Base-by-base conservation (phyloP, 2,888 invertebrate species). In the Boloria euphrosyne region DNA sequence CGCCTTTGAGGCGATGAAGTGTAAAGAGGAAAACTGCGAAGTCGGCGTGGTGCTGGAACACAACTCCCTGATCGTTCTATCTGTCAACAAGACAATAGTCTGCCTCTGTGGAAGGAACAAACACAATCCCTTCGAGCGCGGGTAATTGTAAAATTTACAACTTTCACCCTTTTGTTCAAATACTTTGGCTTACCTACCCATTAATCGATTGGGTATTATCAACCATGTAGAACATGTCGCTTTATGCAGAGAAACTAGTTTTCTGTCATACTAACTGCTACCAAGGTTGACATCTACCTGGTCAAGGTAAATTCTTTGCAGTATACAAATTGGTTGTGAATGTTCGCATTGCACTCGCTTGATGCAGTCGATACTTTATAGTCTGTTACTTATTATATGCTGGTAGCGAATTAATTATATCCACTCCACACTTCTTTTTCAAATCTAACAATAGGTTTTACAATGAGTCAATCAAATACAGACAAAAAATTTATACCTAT, bases 1-100 rank as follows among this genome's bases (percentile, higher is more conserved):
- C 90, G 91, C 90, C 89, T 85, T 84, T 71, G 89, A 89, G 88
- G 91, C 92, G 92, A 93, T 93, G 93, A 92, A 92, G 92, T 93
- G 93, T 86, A 92, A 92, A 87, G 92, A 90, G 89, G 92, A 90
- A 85, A 92, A 92, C 82, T 93, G 92, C 80, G 93, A 93, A 83
- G 92, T 93, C 72, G 93, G 92, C 80, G 91, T 92, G 83, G 86
- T 93, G 76, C 86, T 91, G 78, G 92, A 91, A 78, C 90, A 87
- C 84, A 91, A 92, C 82, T 92, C 92, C 67, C 77, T 93, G 83
- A 93, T 93, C 76, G 92, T 93, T 78, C 84, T 93, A 71, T 89
- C 92, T 31, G 85, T 90, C 75, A 86, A 93, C 85, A 92, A 92
- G 84, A 91, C 92, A 76, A 93, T 93, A 80, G 86, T 93, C 82